Conservation (phyloP, 2,888 invertebrate species). For the Protonemura montana region DNA sequence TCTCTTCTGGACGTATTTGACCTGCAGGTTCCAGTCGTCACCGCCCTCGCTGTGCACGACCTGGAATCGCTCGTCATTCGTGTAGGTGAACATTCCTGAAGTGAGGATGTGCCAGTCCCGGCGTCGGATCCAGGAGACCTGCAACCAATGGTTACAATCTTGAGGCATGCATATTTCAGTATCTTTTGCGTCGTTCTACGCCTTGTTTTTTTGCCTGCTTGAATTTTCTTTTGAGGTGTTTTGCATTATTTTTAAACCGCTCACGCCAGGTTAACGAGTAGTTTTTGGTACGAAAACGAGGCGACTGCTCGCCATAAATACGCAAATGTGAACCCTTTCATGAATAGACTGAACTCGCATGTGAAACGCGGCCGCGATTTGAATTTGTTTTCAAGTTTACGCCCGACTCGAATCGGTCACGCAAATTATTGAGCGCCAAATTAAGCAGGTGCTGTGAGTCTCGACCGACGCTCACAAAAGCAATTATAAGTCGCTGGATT, state of each 20-base stretch:
- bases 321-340: neutral
- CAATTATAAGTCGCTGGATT: neutral
- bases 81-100: slow-evolving; percentile 59
- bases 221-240: too few species aligned
- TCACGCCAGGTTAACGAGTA: too few species aligned
- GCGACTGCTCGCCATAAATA: too few species aligned
- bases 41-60: slow-evolving; percentile 58
- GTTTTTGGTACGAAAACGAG: too few species aligned
- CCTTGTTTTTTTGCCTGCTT: too few species aligned
- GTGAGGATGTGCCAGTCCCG: slow-evolving; percentile 61
- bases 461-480: neutral
- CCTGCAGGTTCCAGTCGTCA: slow-evolving; percentile 61
- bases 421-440: neutral
- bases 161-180: too few species aligned
- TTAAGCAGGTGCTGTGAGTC: neutral
- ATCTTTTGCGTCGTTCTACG: too few species aligned
- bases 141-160: slow-evolving; percentile 1
- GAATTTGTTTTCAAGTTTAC: neutral
- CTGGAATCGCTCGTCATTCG: slow-evolving; percentile 60
- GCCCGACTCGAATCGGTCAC: neutral
- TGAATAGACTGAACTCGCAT: neutral
- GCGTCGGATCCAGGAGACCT: slow-evolving; percentile 61
- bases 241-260: too few species aligned
- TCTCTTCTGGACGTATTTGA: slow-evolving; percentile 59
- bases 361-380: neutral